A percentile compares a stretch with the other conserved stretches of the same genome.
phyloP scores from a whole-genome alignment of 2,113 vertebrate genomes.

The Chiloscyllium plagiosum region DNA sequence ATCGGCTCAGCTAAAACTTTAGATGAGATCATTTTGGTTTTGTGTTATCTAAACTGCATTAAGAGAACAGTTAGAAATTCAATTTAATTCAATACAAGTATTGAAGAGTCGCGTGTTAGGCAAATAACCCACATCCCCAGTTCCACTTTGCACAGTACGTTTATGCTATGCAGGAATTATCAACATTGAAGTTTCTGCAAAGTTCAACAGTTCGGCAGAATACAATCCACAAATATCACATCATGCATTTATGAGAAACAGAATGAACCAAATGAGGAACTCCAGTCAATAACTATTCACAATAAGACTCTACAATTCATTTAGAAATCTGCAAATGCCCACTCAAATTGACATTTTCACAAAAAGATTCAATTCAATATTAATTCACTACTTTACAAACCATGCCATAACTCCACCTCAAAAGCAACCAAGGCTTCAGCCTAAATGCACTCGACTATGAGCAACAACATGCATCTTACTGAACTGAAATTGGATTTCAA shows the following conservation, averaged over 20 bases:
- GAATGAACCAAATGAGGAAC: not conserved
- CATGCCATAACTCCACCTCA: not conserved
- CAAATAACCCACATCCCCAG: not conserved
- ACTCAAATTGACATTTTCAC: not conserved
- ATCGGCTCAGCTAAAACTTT: not conserved
- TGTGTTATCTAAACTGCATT: not conserved
- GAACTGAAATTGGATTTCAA: not conserved
- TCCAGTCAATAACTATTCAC: not conserved
- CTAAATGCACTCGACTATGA: not conserved
- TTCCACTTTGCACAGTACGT: not conserved
- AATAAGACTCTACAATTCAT: not conserved
- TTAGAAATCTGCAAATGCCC: not conserved
- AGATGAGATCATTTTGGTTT: not conserved
- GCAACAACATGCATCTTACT: not conserved
- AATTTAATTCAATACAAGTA: not conserved
- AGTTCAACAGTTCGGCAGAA: not conserved
- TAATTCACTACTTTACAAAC: not conserved
- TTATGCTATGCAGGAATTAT: not conserved
- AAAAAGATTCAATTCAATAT: not conserved
- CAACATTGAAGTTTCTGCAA: not conserved
- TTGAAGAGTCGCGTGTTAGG: not conserved
- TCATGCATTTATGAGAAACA: not conserved
- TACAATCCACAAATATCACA: not conserved
- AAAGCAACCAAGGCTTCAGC: not conserved
- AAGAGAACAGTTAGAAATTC: not conserved